These are phyloP conservation scores for Drosophila pseudotakahashii DNA, from an alignment of 2,888 invertebrate genomes.

Conservation along the genomic window DNA sequence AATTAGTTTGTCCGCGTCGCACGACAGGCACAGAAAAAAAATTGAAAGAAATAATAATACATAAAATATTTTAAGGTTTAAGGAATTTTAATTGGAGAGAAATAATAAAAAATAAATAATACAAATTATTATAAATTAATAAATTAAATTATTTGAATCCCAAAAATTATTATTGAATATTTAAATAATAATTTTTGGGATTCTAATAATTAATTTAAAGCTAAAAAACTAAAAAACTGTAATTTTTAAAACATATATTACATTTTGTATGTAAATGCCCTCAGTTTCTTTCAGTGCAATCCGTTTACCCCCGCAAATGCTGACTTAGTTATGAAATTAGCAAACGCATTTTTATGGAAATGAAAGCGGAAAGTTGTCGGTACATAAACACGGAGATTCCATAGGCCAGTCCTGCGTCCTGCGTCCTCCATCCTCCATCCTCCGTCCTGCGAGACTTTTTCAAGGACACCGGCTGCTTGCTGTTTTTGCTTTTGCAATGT, in stretches of 20 bases:
- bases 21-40: background rate
- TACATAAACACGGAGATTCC: slow-evolving; percentile 43
- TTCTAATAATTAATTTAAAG: too few relatives aligned
- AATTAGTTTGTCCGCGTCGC: slow-evolving; percentile 69
- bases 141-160: too few relatives aligned
- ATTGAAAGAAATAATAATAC: too few relatives aligned
- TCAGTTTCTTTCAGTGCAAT: background rate
- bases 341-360: slow-evolving; percentile 75
- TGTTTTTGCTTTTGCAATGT: slow-evolving; percentile 42
- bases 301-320: background rate
- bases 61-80: too few relatives aligned
- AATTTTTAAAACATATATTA: too few relatives aligned
- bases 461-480: slow-evolving; percentile 60
- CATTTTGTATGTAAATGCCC: too few relatives aligned
- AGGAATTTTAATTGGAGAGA: too few relatives aligned
- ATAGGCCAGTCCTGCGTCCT: slow-evolving; percentile 20
- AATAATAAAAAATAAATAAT: too few relatives aligned
- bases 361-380: slow-evolving; percentile 46
- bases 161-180: too few relatives aligned
- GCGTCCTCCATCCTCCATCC: background rate
- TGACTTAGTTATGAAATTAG: slow-evolving; percentile 72
- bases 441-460: slow-evolving; percentile 59
- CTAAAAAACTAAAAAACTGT: too few relatives aligned
- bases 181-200: too few relatives aligned
- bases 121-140: too few relatives aligned